Percentiles rank a stretch among this genome's conserved stretches.
phyloP scores from a whole-genome alignment of 2,113 vertebrate species.

The Bothrops jararaca region DNA sequence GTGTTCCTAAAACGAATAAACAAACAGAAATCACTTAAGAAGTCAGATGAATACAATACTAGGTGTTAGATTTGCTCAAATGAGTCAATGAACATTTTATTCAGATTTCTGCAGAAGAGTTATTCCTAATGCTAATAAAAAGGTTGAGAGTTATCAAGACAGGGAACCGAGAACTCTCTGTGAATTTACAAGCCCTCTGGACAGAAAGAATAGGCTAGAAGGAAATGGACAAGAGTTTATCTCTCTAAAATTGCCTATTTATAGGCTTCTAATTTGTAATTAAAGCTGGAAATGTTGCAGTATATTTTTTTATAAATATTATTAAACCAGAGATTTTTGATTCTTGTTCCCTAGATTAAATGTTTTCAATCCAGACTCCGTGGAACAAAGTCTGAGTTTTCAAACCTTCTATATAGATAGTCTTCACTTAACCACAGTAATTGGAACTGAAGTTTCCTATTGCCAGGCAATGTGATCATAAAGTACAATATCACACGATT shows the following conservation, averaged over 20 bases:
- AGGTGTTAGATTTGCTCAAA: neutral
- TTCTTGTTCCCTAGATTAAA: neutral
- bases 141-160: neutral
- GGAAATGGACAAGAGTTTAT: neutral
- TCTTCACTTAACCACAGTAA: neutral
- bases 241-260: neutral
- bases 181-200: neutral
- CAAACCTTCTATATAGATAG: neutral
- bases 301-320: neutral
- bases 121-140: neutral
- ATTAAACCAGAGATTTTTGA: neutral
- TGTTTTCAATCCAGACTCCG: neutral
- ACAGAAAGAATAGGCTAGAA: neutral
- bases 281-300: neutral
- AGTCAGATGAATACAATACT: neutral
- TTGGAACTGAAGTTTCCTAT: neutral
- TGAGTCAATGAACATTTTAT: neutral
- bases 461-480: neutral
- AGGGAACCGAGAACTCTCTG: neutral
- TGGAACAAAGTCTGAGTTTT: neutral
- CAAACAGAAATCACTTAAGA: conserved; percentile 19
- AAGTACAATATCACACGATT: neutral
- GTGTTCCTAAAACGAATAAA: conserved; percentile 71
- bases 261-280: neutral
- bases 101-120: no score